Base-by-base conservation (phyloP, 2,113 vertebrate genomes). In the Passerina amoena region DNA sequence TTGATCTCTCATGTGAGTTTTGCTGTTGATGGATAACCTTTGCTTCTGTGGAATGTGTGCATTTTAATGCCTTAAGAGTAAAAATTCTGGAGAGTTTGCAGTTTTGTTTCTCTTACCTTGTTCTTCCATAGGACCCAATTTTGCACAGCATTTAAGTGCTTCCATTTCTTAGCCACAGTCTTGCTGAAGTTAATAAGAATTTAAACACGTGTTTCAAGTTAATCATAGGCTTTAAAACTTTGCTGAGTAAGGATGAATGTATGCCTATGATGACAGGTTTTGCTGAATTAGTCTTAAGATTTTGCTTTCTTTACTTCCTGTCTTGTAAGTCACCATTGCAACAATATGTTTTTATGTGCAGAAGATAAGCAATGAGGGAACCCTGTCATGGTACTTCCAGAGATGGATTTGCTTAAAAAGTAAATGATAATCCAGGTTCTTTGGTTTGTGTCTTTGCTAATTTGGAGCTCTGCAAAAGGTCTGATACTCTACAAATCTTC, bases 11-110 rank as follows among this genome's bases (percentile, higher is more conserved):
- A 6, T 97, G 84, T 96, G 94, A 94, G 45, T 84, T 92, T 95
- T 53, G 50, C 90, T 97, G 92, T 97, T 97, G 97, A 96, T 98
- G 94, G 92, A 96, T 97, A 97, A 97, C 86, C 97, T 98, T 97
- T 97, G 75, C 72, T 96, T 95, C 70, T 72, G 45, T 82, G 70
- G 75, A 97, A 92, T 88, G 65, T 65, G 75, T 95, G 83, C 56
- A 82, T 95, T 95, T 95, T 92, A 89, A 88, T 91, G 80, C 38
- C 38, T 76, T 60, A 54, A 85, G 70, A 95, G 48, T 73, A 22
- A 93, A 93, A 64, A 70, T 82, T 80, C 82, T 45, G 44, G 25
- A 73, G 63, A 95, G 38, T 63, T 90, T 51, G 35, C 4, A 5
- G 7, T 89, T 85, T 77, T 72, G 8, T 77, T 94, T 88, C 64